A percentile compares a stretch with the other conserved stretches of the same genome.
Conservation (phyloP, 2,113 vertebrate species). For the Etia nguti region DNA sequence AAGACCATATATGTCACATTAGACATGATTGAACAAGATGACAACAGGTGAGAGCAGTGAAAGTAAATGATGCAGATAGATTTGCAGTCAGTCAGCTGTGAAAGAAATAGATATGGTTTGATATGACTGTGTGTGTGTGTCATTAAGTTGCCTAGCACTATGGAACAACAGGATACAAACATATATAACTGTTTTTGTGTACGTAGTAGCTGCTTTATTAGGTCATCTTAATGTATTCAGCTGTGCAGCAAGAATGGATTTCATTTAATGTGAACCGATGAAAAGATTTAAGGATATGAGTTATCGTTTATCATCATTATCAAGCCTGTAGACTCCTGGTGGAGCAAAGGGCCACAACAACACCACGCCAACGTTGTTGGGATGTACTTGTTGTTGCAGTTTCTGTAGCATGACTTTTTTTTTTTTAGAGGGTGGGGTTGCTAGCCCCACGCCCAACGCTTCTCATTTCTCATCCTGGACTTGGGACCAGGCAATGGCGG, state of each 20-base stretch:
- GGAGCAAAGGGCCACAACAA: no score
- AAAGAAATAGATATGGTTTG: neutral
- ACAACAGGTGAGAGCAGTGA: neutral
- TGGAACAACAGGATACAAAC: neutral
- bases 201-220: neutral
- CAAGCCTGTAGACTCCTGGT: no score
- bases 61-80: neutral
- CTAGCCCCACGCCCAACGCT: no score
- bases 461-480: no score
- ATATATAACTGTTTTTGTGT: neutral
- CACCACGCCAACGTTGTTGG: no score
- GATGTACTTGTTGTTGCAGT: no score
- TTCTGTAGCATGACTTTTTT: no score
- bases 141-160: neutral
- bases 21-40: slow-evolving; percentile 40
- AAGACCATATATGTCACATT: slow-evolving; percentile 49
- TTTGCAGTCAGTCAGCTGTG: neutral
- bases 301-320: no score
- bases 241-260: neutral
- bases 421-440: no score
- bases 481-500: no score
- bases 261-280: neutral
- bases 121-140: neutral
- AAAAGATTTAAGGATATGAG: neutral
- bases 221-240: neutral